Conservation (phyloP, 2,888 invertebrate species). For the Diaprepes abbreviatus region DNA sequence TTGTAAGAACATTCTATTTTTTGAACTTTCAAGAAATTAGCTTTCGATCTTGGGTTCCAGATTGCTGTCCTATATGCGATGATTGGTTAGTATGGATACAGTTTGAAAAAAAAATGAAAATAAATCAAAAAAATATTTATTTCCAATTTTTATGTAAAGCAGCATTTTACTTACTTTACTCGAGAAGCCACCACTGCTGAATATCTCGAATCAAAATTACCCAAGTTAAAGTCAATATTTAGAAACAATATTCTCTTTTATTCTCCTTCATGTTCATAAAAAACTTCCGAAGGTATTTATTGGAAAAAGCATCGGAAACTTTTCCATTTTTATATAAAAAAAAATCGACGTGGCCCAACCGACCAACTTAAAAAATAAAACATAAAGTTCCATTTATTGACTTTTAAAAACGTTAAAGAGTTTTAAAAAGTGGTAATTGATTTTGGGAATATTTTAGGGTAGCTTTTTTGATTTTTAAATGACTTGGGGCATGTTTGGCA, state of each 20-base stretch:
- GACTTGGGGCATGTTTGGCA: background rate
- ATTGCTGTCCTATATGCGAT: too few relatives aligned
- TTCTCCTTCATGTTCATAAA: background rate
- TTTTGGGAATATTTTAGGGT: background rate
- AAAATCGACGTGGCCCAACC: background rate
- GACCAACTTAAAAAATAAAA: slow-evolving; percentile 3
- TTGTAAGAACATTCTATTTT: too few relatives aligned
- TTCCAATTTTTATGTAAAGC: too few relatives aligned
- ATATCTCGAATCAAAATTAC: too few relatives aligned
- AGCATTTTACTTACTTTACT: too few relatives aligned
- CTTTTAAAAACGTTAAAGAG: slow-evolving; percentile 7
- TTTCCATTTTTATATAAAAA: slow-evolving; percentile 3
- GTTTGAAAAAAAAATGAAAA: too few relatives aligned
- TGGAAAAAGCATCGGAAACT: background rate
- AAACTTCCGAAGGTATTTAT: background rate
- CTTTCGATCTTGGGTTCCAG: too few relatives aligned
- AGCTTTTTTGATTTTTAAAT: background rate
- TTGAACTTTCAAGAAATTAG: too few relatives aligned
- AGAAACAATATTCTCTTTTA: slow-evolving; percentile 1
- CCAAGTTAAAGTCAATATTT: too few relatives aligned
- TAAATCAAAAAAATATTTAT: too few relatives aligned
- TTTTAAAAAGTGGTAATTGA: slow-evolving; percentile 12
- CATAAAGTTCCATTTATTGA: slow-evolving; percentile 2
- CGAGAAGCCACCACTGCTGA: too few relatives aligned
- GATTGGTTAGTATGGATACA: too few relatives aligned